Base-by-base conservation (phyloP, 2,888 invertebrate species). In the Zonitis immaculata region DNA sequence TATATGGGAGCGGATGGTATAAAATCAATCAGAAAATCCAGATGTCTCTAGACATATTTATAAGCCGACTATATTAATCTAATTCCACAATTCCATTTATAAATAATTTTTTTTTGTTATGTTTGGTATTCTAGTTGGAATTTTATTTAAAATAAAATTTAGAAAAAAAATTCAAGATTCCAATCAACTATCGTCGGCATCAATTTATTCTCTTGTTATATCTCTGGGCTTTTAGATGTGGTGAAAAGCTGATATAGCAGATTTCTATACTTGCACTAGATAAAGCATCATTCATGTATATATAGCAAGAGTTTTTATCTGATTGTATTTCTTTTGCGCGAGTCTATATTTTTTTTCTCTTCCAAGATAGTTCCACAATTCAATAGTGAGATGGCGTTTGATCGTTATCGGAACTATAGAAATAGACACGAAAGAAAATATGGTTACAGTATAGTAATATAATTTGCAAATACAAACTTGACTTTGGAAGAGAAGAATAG, bases 21-120 rank as follows among this genome's bases (percentile, higher is more conserved):
- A 61, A 59, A 59, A 57, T 57, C 62, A 64, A 62, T 62, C 64
- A 60, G 60, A 57, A 63, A 59, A 62, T 62, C 59, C 61, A 57
- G 56, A 57, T 56, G 61, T 59, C n/a, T n/a, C n/a, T n/a, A n/a
- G n/a, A n/a, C n/a, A n/a, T n/a, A n/a, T n/a, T n/a, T n/a, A n/a
- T n/a, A n/a, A n/a, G n/a, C n/a, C n/a, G n/a, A n/a, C n/a, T n/a
- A n/a, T n/a, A n/a, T n/a, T n/a, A n/a, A n/a, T n/a, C n/a, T n/a
- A n/a, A n/a, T n/a, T n/a, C n/a, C n/a, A n/a, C n/a, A n/a, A n/a
- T n/a, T n/a, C n/a, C n/a, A n/a, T n/a, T n/a, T n/a, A n/a, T n/a
- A n/a, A n/a, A n/a, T n/a, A n/a, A n/a, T n/a, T n/a, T n/a, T n/a
- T n/a, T n/a, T n/a, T n/a, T n/a, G n/a, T n/a, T n/a, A n/a, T n/a